Conservation (phyloP, 2,113 vertebrate genomes). For the Ornithorhynchus anatinus region DNA sequence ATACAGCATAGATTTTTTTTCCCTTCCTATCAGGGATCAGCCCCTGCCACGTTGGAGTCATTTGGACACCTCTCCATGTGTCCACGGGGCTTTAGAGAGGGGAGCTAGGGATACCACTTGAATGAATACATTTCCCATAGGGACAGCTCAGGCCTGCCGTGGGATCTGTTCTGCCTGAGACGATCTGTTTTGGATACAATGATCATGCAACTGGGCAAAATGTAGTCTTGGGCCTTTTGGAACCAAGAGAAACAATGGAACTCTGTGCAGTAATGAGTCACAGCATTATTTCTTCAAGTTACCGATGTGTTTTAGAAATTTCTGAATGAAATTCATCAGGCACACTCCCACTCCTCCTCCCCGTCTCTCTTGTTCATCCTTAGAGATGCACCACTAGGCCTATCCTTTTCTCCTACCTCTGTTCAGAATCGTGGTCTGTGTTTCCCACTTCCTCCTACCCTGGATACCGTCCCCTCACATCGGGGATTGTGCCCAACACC, state of each 20-base stretch:
- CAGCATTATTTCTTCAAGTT: background rate
- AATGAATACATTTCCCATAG: slow-evolving; percentile 8
- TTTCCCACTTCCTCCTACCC: too few species aligned
- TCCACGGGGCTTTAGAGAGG: background rate
- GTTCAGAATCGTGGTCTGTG: too few species aligned
- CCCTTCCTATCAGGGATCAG: background rate
- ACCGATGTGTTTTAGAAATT: accelerated
- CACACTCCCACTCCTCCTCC: slow-evolving; percentile 18
- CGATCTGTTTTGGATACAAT: slow-evolving; percentile 28
- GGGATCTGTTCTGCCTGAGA: slow-evolving; percentile 13
- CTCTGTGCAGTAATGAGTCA: accelerated
- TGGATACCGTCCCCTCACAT: too few species aligned
- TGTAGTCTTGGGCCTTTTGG: background rate
- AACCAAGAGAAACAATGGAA: background rate
- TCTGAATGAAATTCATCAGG: slow-evolving; percentile 9
- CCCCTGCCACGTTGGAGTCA: background rate
- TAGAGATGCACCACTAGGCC: too few species aligned
- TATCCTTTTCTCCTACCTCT: too few species aligned
- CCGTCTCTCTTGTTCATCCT: background rate
- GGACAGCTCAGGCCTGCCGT: background rate
- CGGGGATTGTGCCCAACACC: too few species aligned
- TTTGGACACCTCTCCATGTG: background rate
- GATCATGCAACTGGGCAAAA: accelerated
- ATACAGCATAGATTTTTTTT: background rate
- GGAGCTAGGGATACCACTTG: accelerated